phyloP scores from a whole-genome alignment of 92 coral and sea anemone species.

The Phenganax subtilis region DNA sequence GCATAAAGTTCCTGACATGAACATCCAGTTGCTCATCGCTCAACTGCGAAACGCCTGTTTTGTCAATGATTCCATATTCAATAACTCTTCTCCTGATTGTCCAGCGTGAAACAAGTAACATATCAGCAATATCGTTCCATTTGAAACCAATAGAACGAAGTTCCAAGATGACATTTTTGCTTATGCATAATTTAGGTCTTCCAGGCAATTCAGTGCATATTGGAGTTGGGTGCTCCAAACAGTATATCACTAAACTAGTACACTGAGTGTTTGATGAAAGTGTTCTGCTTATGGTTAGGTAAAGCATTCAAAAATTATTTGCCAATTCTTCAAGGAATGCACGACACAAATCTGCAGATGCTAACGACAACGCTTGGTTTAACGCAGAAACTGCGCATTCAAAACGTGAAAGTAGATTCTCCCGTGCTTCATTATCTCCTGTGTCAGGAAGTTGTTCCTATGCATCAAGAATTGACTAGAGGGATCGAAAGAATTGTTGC shows the following conservation, averaged over 20 bases:
- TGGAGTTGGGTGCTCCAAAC: not conserved
- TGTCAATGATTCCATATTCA: no score
- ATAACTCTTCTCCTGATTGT: not conserved
- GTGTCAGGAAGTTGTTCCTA: no score
- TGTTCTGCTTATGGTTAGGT: constrained; percentile 14
- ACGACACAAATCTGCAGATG: constrained; percentile 6
- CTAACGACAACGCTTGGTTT: constrained; percentile 15
- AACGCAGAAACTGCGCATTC: constrained; percentile 27
- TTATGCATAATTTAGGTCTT: not conserved
- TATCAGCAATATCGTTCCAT: constrained; percentile 3
- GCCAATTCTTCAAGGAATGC: constrained; percentile 28
- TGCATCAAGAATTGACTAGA: no score
- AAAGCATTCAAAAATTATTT: constrained; percentile 26
- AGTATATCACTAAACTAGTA: not conserved
- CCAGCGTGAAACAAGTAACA: not conserved
- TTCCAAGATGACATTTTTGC: not conserved
- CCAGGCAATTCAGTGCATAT: not conserved
- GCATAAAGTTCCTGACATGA: no score
- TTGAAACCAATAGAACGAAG: not conserved
- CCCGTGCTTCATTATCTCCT: no score
- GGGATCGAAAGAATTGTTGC: no score
- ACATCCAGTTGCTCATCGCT: no score
- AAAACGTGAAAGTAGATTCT: constrained; percentile 14
- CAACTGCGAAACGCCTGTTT: no score
- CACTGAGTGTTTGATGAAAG: not conserved